Evolutionary conservation across 2,113 vertebrate species (phyloP).

Genomic region (Pelecanus crispus): DNA sequence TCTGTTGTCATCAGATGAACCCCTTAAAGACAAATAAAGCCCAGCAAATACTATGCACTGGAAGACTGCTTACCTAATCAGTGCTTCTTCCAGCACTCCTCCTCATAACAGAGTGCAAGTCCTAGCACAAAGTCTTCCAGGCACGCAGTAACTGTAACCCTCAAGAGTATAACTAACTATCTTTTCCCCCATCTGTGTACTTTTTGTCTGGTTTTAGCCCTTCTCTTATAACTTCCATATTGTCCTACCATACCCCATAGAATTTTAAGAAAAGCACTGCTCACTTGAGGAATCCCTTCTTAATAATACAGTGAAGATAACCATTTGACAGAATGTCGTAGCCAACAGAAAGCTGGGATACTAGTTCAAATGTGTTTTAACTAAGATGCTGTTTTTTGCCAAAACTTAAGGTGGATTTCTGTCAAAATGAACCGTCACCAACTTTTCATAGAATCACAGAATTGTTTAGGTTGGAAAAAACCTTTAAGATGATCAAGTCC

Average conservation of each 20-base stretch:
- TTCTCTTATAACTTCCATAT: background rate
- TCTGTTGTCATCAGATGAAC: background rate
- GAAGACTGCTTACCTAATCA: background rate
- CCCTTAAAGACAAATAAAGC: background rate
- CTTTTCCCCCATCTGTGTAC: slow-evolving; percentile 9
- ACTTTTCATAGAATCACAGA: too few relatives aligned
- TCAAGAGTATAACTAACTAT: slow-evolving; percentile 17
- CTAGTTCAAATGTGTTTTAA: background rate
- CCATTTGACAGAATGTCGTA: background rate
- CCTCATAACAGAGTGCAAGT: background rate
- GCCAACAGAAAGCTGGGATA: background rate
- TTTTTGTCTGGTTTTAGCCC: background rate
- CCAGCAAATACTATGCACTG: background rate
- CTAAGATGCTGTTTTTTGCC: background rate
- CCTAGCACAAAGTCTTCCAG: background rate
- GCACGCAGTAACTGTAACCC: slow-evolving; percentile 6
- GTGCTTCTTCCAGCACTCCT: slow-evolving; percentile 46
- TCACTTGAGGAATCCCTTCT: background rate
- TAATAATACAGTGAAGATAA: background rate
- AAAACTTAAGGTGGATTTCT: background rate
- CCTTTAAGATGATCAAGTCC: too few relatives aligned
- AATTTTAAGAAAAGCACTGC: background rate
- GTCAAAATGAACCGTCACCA: background rate
- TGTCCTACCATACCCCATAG: background rate
- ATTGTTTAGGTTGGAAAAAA: too few relatives aligned